A percentile compares a stretch with the other conserved stretches of the same genome.
These are phyloP conservation scores for Lucilia sericata DNA, from an alignment of 1,140 invertebrate species.

Conservation along the genomic window DNA sequence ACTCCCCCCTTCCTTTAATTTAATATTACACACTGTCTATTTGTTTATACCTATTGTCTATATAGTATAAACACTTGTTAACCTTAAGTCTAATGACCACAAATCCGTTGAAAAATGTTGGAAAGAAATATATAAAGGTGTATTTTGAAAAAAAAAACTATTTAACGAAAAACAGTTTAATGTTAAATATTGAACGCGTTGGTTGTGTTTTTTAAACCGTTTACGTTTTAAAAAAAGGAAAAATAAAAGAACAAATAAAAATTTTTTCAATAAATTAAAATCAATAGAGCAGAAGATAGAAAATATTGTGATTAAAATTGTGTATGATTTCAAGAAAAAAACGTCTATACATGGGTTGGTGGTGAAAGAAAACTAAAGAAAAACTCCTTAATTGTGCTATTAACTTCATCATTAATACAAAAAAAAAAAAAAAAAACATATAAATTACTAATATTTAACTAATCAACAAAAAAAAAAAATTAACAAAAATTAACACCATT, in stretches of 20 bases:
- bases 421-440: too few relatives aligned
- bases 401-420: too few relatives aligned
- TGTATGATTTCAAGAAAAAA: too few relatives aligned
- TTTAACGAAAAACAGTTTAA: background rate
- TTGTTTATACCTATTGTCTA: background rate
- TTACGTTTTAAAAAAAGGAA: too few relatives aligned
- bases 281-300: too few relatives aligned
- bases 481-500: too few relatives aligned
- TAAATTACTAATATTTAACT: too few relatives aligned
- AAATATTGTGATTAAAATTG: too few relatives aligned
- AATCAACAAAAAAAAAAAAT: too few relatives aligned
- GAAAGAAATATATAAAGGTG: background rate
- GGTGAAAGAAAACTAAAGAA: too few relatives aligned
- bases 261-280: background rate
- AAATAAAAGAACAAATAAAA: background rate
- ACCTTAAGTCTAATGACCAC: background rate
- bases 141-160: background rate
- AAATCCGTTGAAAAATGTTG: background rate
- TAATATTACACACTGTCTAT: background rate
- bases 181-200: background rate
- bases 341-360: too few relatives aligned
- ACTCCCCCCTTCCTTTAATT: background rate
- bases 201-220: background rate
- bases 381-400: too few relatives aligned
- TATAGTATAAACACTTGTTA: conserved; percentile 21